Percentiles rank a stretch among this genome's conserved stretches.
Evolutionary conservation across 2,888 invertebrate genomes (phyloP).

Genomic region (Rhyacophila evoluta): DNA sequence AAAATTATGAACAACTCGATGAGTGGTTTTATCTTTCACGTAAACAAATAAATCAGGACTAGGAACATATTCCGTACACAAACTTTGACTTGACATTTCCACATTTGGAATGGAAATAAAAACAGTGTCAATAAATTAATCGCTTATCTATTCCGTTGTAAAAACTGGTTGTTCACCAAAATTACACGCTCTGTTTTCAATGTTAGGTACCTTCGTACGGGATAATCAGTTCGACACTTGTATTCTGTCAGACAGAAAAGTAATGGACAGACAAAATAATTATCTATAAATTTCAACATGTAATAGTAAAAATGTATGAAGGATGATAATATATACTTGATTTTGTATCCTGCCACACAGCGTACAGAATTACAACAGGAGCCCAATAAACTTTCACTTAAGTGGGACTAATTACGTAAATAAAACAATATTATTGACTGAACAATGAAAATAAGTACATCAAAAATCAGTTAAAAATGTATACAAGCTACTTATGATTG

Average conservation of each 20-base stretch:
- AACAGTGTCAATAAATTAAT: neutral
- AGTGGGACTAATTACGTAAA: too few species aligned
- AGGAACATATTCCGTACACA: neutral
- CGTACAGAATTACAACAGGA: too few species aligned
- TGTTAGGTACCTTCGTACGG: neutral
- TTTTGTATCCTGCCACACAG: too few species aligned
- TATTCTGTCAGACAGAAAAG: neutral
- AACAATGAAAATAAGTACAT: too few species aligned
- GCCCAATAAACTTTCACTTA: too few species aligned
- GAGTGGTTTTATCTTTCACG: neutral
- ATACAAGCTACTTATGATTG: too few species aligned
- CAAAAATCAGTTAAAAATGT: too few species aligned
- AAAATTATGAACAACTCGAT: neutral
- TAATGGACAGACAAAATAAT: neutral
- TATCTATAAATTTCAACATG: neutral
- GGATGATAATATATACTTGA: neutral
- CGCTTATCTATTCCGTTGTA: neutral
- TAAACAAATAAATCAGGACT: neutral
- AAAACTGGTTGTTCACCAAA: too few species aligned
- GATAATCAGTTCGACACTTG: neutral
- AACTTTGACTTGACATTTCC: neutral
- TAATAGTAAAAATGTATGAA: neutral
- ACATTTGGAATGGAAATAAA: neutral
- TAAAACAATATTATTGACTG: too few species aligned
- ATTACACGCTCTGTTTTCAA: neutral